Evolutionary conservation across 2,113 vertebrate genomes (phyloP).

Genomic region (Paralichthys olivaceus): DNA sequence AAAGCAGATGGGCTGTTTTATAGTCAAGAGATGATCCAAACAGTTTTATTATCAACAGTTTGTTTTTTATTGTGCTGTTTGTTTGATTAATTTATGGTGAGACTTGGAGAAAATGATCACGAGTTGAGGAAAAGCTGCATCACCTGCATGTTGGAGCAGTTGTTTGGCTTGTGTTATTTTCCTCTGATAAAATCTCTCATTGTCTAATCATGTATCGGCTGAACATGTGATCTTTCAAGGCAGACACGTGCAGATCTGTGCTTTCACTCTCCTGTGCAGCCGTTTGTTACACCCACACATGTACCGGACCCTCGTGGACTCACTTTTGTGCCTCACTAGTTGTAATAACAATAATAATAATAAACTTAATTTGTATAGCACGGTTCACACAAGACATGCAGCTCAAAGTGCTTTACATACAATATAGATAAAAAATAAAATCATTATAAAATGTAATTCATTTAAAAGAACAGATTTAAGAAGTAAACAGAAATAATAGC

Average conservation of each 20-base stretch:
- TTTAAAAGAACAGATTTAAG: too few species aligned
- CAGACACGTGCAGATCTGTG: neutral
- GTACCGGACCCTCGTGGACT: neutral
- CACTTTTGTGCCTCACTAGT: neutral
- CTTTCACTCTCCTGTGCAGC: neutral
- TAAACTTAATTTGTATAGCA: too few species aligned
- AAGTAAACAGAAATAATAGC: too few species aligned
- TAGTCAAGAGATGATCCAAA: neutral
- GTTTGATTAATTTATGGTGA: neutral
- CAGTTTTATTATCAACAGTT: neutral
- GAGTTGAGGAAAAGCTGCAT: neutral
- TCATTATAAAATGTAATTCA: too few species aligned
- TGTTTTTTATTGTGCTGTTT: neutral
- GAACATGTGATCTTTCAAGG: neutral
- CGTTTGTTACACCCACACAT: conserved; percentile 5
- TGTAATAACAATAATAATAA: neutral
- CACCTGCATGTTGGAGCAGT: neutral
- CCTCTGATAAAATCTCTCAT: conserved; percentile 24
- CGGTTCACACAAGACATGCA: too few species aligned
- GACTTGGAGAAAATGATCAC: neutral
- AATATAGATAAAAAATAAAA: too few species aligned
- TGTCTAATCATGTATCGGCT: conserved; percentile 22
- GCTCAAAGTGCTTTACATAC: too few species aligned
- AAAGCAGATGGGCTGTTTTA: conserved; percentile 14
- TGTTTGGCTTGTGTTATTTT: conserved; percentile 12